Evolutionary conservation across 2,797 vertebrate genomes (phyloP), one percentile per base, ranked within the genome.

Genomic region (Schizothorax lantsangensis): DNA sequence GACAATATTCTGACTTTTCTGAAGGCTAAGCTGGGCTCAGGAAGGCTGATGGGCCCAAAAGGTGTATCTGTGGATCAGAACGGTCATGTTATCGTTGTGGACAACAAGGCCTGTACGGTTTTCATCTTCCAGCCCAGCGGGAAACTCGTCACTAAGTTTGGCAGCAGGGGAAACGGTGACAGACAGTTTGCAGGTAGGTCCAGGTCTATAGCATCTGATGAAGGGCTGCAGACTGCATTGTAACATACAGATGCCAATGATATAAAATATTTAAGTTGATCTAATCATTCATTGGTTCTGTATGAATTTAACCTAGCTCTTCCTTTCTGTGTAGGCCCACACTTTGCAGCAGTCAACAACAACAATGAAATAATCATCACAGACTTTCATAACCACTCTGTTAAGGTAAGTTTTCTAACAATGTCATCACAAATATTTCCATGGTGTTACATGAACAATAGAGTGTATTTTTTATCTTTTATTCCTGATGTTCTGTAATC

Each of bases 321-420:
- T 36, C 77, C 81, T 68, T 17, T 83, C 3, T 85, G 88, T 94
- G 2, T 93, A 99, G 98, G 98, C 91, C 98, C 98, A 87, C 98
- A 99, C 93, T 99, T 99, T 94, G 98, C 98, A 88, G 98, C 98
- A 69, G 98, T 99, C 78, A 99, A 99, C 94, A 97, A 97, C 93
- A 99, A 98, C 95, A 99, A 99, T 90, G 98, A 99, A 95, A 99
- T 99, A 90, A 99, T 99, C n/a, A 93, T 99, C 88, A 99, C 98
- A 6, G 98, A 99, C 95, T 99, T 99, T 94, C 98, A 99, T 91
- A 99, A 99, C 91, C 98, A 99, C 94, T 99, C 98, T 68, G 98
- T 99, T 83, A 99, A 99, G 97, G 98, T 99, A 96, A 84, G 14
- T 17, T 36, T 68, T 36, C 15, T 68, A 17, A 59, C 23, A n/a